Conservation (phyloP, 37 sponge, comb jelly and placozoan genomes). For the Hexactinellida sp. region DNA sequence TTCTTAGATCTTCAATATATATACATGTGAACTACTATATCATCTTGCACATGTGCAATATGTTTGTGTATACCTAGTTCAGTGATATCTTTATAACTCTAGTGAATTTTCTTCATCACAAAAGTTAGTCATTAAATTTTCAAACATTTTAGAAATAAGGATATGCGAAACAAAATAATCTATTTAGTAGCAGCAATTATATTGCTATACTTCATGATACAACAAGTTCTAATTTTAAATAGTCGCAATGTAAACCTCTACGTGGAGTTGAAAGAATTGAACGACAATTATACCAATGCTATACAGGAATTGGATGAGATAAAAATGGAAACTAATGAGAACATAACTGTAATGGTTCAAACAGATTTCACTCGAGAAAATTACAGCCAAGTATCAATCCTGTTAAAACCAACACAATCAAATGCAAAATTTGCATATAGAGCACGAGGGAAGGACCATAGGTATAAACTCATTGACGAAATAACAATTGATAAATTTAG, state of each 20-base stretch:
- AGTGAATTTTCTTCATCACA: too few species aligned
- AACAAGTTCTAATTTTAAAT: background rate
- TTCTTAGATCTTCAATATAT: too few species aligned
- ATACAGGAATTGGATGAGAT: background rate
- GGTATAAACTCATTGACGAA: background rate
- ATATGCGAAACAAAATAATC: background rate
- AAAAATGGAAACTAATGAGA: background rate
- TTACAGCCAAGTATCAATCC: background rate
- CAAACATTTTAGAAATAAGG: too few species aligned
- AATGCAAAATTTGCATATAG: background rate
- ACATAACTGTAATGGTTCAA: background rate
- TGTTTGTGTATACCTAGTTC: too few species aligned
- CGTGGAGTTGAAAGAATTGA: background rate
- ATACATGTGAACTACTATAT: too few species aligned
- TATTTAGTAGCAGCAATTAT: background rate
- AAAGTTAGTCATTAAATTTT: too few species aligned
- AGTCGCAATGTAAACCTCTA: background rate
- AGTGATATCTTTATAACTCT: too few species aligned
- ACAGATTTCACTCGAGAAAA: background rate
- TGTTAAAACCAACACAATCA: background rate
- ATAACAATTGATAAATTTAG: background rate
- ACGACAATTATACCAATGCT: background rate
- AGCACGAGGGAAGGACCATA: background rate
- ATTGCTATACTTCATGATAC: background rate
- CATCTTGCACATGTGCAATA: too few species aligned